These are phyloP conservation scores for Merluccius polli DNA, from an alignment of 2,797 vertebrate species.

Conservation along the genomic window DNA sequence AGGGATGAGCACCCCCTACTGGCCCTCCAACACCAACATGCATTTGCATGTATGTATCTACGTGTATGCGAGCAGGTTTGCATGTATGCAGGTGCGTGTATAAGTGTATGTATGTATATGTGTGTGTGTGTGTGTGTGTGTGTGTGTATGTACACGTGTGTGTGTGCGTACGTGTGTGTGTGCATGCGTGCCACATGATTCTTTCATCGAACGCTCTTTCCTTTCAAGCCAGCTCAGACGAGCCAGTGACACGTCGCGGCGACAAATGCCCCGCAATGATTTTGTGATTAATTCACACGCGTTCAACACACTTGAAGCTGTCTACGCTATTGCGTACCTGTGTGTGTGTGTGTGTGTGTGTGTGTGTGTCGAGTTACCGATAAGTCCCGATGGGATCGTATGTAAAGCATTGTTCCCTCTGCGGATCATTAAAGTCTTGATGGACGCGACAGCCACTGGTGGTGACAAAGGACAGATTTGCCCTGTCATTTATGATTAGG, in stretches of 20 bases:
- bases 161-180: neutral
- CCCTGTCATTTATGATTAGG: slow-evolving; percentile 47
- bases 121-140: neutral
- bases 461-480: slow-evolving; percentile 47
- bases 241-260: neutral
- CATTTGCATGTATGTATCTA: neutral
- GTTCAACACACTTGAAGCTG: neutral
- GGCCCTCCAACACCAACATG: too few relatives aligned
- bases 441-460: slow-evolving; percentile 28
- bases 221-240: slow-evolving; percentile 14
- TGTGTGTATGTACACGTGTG: neutral
- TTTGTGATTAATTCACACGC: neutral
- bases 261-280: neutral
- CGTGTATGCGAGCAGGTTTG: neutral
- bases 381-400: slow-evolving; percentile 2
- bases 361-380: neutral
- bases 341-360: neutral
- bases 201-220: neutral
- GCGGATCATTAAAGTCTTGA: slow-evolving; percentile 21
- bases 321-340: neutral
- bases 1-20: too few relatives aligned
- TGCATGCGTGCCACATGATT: neutral
- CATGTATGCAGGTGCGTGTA: neutral
- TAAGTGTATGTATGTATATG: too few relatives aligned
- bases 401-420: slow-evolving; percentile 14